phyloP scores from a whole-genome alignment of 30 jellyfish, hydroid and myxozoan species.

The Turritopsis rubra region DNA sequence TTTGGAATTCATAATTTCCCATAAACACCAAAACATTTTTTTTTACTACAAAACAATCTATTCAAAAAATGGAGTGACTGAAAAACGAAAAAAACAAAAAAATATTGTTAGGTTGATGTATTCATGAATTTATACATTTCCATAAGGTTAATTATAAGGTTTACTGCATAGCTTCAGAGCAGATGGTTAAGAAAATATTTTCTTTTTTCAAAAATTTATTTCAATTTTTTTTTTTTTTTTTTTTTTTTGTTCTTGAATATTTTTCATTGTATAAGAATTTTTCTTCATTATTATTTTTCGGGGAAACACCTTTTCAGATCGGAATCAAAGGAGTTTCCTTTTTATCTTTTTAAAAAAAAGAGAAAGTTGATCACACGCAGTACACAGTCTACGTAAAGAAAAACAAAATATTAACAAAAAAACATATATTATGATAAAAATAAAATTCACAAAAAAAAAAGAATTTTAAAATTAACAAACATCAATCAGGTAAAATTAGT shows the following conservation, averaged over 20 bases:
- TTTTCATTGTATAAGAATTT: neutral
- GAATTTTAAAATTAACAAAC: neutral
- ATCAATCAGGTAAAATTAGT: neutral
- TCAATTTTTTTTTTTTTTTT: neutral
- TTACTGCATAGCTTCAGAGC: neutral
- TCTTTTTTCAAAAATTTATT: neutral
- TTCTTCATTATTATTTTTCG: neutral
- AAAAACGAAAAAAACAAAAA: too few relatives aligned
- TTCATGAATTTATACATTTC: neutral
- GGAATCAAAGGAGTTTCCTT: neutral
- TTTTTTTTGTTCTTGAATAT: neutral
- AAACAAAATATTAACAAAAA: neutral
- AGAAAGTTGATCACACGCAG: too few relatives aligned
- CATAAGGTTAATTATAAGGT: neutral
- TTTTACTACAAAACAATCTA: too few relatives aligned
- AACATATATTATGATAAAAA: neutral
- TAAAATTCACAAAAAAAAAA: neutral
- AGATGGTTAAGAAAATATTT: neutral
- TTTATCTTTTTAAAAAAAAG: neutral
- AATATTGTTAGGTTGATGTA: neutral
- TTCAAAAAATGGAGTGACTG: too few relatives aligned
- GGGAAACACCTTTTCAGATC: neutral
- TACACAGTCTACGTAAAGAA: neutral
- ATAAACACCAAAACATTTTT: too few relatives aligned
- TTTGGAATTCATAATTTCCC: too few relatives aligned